phyloP scores from a whole-genome alignment of 2,113 vertebrate species.

The Apteryx owenii region DNA sequence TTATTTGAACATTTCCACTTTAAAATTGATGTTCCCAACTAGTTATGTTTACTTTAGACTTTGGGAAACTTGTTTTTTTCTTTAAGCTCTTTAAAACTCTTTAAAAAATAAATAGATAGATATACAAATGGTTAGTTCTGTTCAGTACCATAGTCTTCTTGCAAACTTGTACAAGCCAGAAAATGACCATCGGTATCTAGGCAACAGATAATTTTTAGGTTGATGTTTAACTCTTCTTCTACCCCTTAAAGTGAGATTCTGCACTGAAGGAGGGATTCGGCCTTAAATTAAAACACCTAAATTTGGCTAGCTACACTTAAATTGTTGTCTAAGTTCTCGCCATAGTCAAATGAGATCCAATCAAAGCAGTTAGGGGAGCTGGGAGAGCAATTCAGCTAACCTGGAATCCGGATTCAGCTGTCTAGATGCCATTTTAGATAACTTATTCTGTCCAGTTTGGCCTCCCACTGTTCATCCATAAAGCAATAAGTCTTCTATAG shows the following conservation, averaged over 20 bases:
- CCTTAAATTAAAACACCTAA: neutral
- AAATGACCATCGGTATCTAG: neutral
- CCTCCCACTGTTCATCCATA: neutral
- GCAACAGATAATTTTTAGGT: neutral
- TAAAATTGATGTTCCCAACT: neutral
- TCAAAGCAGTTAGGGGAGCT: neutral
- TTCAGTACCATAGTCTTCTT: neutral
- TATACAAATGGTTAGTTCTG: neutral
- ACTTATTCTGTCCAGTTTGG: neutral
- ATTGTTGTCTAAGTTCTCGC: rapidly evolving
- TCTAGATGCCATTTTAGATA: neutral
- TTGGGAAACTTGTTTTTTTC: neutral
- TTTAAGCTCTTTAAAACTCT: neutral
- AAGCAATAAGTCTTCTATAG: neutral
- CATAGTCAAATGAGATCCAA: neutral
- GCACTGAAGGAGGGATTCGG: neutral
- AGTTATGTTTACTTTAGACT: neutral
- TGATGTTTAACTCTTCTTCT: neutral
- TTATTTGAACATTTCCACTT: neutral
- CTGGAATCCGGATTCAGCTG: neutral
- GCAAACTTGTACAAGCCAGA: neutral
- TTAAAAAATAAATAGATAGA: neutral
- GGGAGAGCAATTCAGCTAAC: neutral
- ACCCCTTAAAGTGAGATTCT: neutral
- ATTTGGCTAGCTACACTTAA: neutral